Evolutionary conservation across 1,140 invertebrate species (phyloP).

Genomic region (Brevipalpus yothersi): DNA sequence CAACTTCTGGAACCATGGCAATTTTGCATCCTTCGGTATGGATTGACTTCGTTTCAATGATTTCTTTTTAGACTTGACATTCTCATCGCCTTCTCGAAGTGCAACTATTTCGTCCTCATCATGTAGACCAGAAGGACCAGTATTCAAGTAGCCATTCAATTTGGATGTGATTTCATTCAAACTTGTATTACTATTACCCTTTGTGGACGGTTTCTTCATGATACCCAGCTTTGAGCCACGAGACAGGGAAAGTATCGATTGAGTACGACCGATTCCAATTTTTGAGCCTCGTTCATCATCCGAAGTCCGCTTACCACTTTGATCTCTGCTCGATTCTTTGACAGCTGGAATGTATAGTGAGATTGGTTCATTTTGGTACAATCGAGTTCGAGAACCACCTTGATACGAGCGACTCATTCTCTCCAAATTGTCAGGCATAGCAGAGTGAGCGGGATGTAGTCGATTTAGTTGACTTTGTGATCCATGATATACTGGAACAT

Average conservation of each 20-base stretch:
- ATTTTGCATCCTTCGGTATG: slow-evolving; percentile 8
- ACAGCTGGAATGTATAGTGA: slow-evolving; percentile 8
- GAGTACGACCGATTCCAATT: not conserved
- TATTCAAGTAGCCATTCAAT: not conserved
- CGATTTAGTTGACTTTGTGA: not conserved
- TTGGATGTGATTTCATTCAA: not conserved
- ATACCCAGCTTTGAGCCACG: not conserved
- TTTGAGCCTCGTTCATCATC: slow-evolving; percentile 1
- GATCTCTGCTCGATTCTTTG: not conserved
- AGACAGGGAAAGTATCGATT: slow-evolving; percentile 1
- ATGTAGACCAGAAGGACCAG: not conserved
- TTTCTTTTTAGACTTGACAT: not conserved
- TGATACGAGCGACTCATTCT: not conserved
- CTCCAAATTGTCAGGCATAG: not conserved
- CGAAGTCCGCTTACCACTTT: not conserved
- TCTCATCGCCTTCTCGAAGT: not conserved
- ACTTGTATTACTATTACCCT: not conserved
- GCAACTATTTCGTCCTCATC: slow-evolving; percentile 1
- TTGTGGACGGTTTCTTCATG: not conserved
- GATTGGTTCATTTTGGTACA: slow-evolving; percentile 5
- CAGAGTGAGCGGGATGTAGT: not conserved
- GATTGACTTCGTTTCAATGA: slow-evolving; percentile 5
- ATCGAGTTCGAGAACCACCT: not conserved
- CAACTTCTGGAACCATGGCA: slow-evolving; percentile 8
- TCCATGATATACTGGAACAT: not conserved